Evolutionary conservation across 2,113 vertebrate species (phyloP), one percentile per base, ranked within the genome.

Genomic region (Xenopus borealis): DNA sequence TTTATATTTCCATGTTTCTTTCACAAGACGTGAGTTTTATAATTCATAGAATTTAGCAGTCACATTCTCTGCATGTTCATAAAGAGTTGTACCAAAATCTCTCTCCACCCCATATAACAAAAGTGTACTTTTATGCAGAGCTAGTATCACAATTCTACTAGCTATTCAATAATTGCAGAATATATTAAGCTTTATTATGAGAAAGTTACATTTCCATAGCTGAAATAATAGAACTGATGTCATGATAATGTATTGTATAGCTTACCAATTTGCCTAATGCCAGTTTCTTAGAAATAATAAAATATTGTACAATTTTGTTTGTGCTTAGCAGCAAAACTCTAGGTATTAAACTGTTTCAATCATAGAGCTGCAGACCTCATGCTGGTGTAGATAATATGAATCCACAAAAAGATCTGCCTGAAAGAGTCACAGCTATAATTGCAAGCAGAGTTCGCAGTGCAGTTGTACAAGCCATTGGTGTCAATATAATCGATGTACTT

Each of bases 21-120:
- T 74, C 52, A 74, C 64, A 74, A 61, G 46, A 74, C 33, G 20
- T n/a, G 16, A 50, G 20, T 68, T 68, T 61, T 69, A 68, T 68
- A 62, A 75, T 75, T 52, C 13, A 67, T 18, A 6, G 57, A 47
- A 74, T 67, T 27, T 69, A 18, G 12, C 46, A 68, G 46, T 4
- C 23, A 17, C 3, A 67, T 14, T 66, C 53, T 33, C 62, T 40
- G 10, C 18, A 13, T 63, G 30, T 9, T 55, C 53, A 3, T 5
- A 55, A n/a, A 55, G 14, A 55, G 53, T n/a, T 9, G 14, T 9
- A 16, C 53, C 53, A 55, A n/a, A 7, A 18, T 55, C 17, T 55
- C 23, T 27, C 9, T 55, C 47, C 14, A 7, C 17, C 53, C 17
- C 53, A n/a, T n/a, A 50, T 13, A 13, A 8, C 2, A 27, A 23